Evolutionary conservation across 1,140 invertebrate species (phyloP), one percentile per base, ranked within the genome.

Genomic region (Scaptodrosophila lebanonensis): DNA sequence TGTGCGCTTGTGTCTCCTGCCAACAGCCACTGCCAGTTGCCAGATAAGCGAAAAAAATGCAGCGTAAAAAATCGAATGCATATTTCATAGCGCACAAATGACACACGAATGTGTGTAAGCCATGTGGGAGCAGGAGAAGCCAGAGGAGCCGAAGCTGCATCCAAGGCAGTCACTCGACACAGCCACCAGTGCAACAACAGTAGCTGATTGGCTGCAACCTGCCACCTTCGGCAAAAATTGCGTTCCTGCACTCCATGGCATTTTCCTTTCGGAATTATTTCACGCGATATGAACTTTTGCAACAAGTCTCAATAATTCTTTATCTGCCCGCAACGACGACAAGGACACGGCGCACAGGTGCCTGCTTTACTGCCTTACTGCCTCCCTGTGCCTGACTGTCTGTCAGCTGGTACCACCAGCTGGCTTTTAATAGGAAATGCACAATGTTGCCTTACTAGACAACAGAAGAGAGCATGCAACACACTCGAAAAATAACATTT

Each of bases 1-100:
- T 60, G 35, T 29, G 32, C 4, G 25, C 17, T 9, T 11, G 12
- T 7, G 25, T 4, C 43, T 8, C 22, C 15, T 16, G 2, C 8
- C 13, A 39, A 20, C 27, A 32, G 12, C 42, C 16, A 20, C 64
- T 73, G 73, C 52, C 64, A 59, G 61, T 54, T 65, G 60, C 44
- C 17, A 82, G 73, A 79, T 79, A 79, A 79, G 75, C 75, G 52
- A 45, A 66, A 53, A 64, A 72, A 79, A 54, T 73, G 73, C 73
- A 79, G 65, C 65, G 60, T 79, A 79, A 82, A 79, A 82, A 82
- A 82, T 79, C 66, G 73, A 79, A 79, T 67, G 73, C 73, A 79
- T 79, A 79, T 79, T 79, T 79, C 69, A 82, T 61, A 69, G 70
- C 22, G 60, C 69, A 79, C 53, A 82, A 73, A 73, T 69, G 73